phyloP scores from a whole-genome alignment of 2,113 vertebrate species.

The Propithecus coquereli region DNA sequence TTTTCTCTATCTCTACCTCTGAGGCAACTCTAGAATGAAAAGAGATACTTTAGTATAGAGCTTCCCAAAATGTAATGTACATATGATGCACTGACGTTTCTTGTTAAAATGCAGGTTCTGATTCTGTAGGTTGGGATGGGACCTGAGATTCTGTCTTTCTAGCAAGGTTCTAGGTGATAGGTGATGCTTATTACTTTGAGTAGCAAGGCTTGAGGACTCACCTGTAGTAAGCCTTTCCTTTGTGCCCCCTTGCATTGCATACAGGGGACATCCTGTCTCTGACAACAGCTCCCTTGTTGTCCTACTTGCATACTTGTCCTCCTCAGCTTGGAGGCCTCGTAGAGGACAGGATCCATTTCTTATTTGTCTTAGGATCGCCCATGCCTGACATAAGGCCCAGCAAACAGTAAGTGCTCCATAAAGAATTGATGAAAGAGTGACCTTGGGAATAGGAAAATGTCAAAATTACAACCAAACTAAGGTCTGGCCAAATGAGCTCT shows the following conservation, averaged over 20 bases:
- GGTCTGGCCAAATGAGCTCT: background rate
- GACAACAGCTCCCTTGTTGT: background rate
- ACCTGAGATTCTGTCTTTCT: background rate
- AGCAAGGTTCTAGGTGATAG: background rate
- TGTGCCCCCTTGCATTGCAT: background rate
- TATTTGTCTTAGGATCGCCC: background rate
- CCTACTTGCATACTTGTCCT: background rate
- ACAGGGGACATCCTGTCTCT: background rate
- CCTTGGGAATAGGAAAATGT: background rate
- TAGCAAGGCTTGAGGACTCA: background rate
- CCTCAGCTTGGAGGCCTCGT: background rate
- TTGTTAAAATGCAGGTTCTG: background rate
- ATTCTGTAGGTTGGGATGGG: background rate
- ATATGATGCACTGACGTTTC: background rate
- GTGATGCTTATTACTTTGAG: background rate
- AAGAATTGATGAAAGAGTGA: background rate
- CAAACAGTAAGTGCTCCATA: background rate
- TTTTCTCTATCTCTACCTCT: background rate
- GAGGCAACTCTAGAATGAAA: background rate
- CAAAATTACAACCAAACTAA: background rate
- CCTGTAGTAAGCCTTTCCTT: background rate
- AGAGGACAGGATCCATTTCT: background rate
- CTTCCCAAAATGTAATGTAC: background rate
- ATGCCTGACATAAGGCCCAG: background rate
- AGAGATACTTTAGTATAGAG: background rate